Percentiles rank a stretch among this genome's conserved stretches.
Evolutionary conservation across 1,140 invertebrate genomes (phyloP).

Genomic region (Orussus abietinus): DNA sequence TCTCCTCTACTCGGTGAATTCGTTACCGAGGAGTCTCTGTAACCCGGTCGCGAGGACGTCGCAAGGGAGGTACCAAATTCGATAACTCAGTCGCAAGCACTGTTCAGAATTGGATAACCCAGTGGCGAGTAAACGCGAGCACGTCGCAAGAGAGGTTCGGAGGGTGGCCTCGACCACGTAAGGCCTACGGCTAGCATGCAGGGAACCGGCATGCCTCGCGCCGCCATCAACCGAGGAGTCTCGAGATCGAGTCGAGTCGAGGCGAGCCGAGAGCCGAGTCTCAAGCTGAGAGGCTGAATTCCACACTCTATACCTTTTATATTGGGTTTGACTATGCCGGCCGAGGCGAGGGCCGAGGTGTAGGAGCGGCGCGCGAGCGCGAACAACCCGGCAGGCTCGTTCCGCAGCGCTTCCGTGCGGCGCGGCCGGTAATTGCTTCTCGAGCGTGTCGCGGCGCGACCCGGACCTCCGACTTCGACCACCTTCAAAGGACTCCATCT

Average conservation of each 20-base stretch:
- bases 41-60: no score
- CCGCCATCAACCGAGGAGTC: constrained; percentile 32
- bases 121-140: background rate
- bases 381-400: no score
- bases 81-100: no score
- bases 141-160: background rate
- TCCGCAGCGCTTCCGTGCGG: no score
- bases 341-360: constrained; percentile 11
- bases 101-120: no score
- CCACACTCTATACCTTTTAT: constrained; percentile 46
- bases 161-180: constrained; percentile 23
- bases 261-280: constrained; percentile 21
- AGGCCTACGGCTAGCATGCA: constrained; percentile 48
- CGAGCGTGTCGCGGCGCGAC: no score
- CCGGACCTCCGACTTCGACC: no score
- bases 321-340: constrained; percentile 42
- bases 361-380: background rate
- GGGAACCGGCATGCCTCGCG: constrained; percentile 45
- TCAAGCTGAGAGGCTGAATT: constrained; percentile 50
- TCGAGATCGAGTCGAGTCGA: constrained; percentile 31
- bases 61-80: no score
- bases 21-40: no score
- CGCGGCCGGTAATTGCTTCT: no score
- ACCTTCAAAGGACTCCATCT: no score
- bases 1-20: no score